These are phyloP conservation scores for Heliconius cydno DNA, from an alignment of 2,888 invertebrate genomes.

Conservation along the genomic window DNA sequence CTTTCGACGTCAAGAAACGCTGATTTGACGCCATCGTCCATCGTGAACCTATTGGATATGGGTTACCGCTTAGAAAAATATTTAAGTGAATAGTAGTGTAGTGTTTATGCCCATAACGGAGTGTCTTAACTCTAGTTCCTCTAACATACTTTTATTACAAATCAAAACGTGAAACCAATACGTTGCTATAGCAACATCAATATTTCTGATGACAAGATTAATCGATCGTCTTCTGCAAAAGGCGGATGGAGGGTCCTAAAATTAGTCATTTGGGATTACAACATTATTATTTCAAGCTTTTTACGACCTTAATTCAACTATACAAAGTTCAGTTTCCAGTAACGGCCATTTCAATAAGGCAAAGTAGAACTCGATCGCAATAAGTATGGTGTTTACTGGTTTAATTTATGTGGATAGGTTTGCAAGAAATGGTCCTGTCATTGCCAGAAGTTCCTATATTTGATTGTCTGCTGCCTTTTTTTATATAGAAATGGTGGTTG, in stretches of 20 bases:
- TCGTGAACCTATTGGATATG: background rate
- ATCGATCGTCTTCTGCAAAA: conserved; percentile 75
- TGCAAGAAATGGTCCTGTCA: conserved; percentile 51
- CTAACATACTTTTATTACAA: background rate
- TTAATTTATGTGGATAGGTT: conserved; percentile 50
- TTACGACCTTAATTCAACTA: conserved; percentile 22
- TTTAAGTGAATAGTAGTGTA: too few species aligned
- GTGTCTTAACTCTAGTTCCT: background rate
- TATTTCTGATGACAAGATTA: conserved; percentile 74
- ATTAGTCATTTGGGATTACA: conserved; percentile 77
- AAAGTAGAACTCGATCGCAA: conserved; percentile 39
- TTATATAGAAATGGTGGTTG: conserved; percentile 26
- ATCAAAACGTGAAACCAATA: conserved; percentile 4
- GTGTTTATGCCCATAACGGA: background rate
- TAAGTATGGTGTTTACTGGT: conserved; percentile 48
- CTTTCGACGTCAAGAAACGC: conserved; percentile 7
- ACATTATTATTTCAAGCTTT: conserved; percentile 20
- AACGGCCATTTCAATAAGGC: conserved; percentile 33
- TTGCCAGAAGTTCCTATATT: conserved; percentile 46
- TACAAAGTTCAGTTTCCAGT: conserved; percentile 31
- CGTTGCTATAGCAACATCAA: conserved; percentile 63
- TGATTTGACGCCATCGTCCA: background rate
- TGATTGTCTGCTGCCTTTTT: conserved; percentile 40
- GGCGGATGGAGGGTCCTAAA: conserved; percentile 68
- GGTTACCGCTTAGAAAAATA: background rate